phyloP scores from a whole-genome alignment of 1,140 invertebrate species.

The Andricus grossulariae region DNA sequence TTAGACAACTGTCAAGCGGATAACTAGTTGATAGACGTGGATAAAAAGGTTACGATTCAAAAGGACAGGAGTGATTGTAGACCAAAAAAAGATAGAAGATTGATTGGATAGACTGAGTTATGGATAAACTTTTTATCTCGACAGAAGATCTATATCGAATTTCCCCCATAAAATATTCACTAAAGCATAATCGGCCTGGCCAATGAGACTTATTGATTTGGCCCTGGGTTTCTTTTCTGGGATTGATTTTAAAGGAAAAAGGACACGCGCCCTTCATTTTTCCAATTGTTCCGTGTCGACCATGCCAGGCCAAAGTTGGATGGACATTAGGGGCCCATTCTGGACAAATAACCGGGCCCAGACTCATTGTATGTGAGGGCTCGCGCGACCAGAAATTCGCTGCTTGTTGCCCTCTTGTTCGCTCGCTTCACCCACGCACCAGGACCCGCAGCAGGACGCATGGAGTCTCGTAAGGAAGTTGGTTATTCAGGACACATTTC shows the following conservation, averaged over 20 bases:
- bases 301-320: neutral
- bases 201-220: conserved; percentile 27
- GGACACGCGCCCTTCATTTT: conserved; percentile 52
- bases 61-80: no score
- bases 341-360: conserved; percentile 45
- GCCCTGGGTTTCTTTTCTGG: neutral
- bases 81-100: no score
- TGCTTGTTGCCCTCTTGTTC: conserved; percentile 32
- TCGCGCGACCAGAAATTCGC: conserved; percentile 49
- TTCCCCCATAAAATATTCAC: neutral
- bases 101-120: no score
- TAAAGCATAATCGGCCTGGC: neutral
- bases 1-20: no score
- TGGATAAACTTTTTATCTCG: no score
- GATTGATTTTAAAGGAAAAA: conserved; percentile 9
- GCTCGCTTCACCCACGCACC: conserved; percentile 40
- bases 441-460: conserved; percentile 32
- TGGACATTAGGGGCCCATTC: conserved; percentile 33
- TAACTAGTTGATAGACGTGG: no score
- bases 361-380: conserved; percentile 46
- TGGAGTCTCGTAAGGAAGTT: neutral
- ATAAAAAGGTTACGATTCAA: no score
- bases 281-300: conserved; percentile 34
- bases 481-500: conserved; percentile 23
- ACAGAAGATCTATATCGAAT: neutral